Evolutionary conservation across 2,888 invertebrate genomes (phyloP), one percentile per base, ranked within the genome.

Genomic region (Ligdia adustata): DNA sequence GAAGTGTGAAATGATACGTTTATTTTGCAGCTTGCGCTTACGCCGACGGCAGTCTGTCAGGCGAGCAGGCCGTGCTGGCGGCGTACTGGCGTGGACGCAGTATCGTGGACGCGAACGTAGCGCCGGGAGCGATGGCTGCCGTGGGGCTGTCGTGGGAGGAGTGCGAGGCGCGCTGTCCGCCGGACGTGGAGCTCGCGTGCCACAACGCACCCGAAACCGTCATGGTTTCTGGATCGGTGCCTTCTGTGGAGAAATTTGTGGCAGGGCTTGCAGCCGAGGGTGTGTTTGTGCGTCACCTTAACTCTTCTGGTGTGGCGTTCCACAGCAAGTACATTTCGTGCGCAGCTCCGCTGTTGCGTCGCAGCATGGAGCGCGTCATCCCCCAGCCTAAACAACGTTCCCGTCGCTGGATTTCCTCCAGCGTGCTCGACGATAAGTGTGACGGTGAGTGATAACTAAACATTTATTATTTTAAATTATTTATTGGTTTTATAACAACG

Each of bases 191-290:
- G 66, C 95, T 97, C 6, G 98, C 98, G 34, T 99, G 99, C 79
- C 98, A 99, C 90, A 99, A 99, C 87, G 94, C 98, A 48, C 92
- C 90, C 53, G 98, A 99, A 79, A 98, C 96, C 64, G 98, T 99
- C 4, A 98, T 99, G 7, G 89, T 99, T 55, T 99, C 99, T 2
- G 99, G 99, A 0, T 96, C 97, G 0, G 92, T 92, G 26, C 92
- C 89, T 0, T 91, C 93, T 0, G 91, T 97, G 4, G 87, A 91
- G 24, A 91, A 92, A 60, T 93, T 97, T 71, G 93, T 96, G 6
- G 92, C 91, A n/a, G 74, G 92, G 66, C 84, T 98, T 27, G 90
- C 93, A 59, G 91, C 92, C 0, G 94, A 97, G 74, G 94, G 94
- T 20, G 92, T 96, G 54, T 98, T 98, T 75, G 97, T 96, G 9